phyloP scores from a whole-genome alignment of 2,113 vertebrate genomes.

The Sorex fumeus region DNA sequence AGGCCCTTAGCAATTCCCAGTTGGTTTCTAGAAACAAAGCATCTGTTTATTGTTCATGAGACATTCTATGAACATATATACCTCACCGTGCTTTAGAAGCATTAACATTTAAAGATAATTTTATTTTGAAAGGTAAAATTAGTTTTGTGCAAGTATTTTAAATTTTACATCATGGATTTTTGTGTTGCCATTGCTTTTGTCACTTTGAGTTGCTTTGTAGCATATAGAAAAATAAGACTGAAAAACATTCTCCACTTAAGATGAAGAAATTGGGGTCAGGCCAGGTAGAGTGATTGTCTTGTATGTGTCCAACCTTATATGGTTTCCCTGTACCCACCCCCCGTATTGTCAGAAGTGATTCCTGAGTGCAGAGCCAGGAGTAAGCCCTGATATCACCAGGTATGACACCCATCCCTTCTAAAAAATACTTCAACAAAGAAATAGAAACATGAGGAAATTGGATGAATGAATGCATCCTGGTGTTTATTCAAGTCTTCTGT shows the following conservation, averaged over 20 bases:
- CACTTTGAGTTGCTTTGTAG: background rate
- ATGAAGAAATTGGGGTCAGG: background rate
- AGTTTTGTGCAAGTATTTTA: background rate
- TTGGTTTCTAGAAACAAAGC: slow-evolving; percentile 19
- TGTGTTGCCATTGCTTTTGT: background rate
- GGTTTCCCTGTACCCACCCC: too few relatives aligned
- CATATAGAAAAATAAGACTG: background rate
- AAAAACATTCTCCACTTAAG: background rate
- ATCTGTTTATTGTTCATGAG: background rate
- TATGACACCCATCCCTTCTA: too few relatives aligned
- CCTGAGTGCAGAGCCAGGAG: too few relatives aligned
- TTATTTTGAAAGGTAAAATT: background rate
- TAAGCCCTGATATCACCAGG: too few relatives aligned
- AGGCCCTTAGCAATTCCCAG: background rate
- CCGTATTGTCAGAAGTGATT: too few relatives aligned
- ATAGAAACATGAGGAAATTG: background rate
- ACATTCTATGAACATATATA: background rate
- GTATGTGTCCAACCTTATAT: too few relatives aligned
- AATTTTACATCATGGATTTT: slow-evolving; percentile 37
- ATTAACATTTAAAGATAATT: background rate
- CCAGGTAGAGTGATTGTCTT: too few relatives aligned
- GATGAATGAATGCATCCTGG: background rate
- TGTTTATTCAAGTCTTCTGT: background rate
- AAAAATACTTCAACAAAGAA: too few relatives aligned
- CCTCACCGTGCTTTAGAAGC: background rate